Percentiles rank a stretch among this genome's conserved stretches.
These are phyloP conservation scores for Stomorhina lunata DNA, from an alignment of 2,888 invertebrate genomes.

Conservation along the genomic window DNA sequence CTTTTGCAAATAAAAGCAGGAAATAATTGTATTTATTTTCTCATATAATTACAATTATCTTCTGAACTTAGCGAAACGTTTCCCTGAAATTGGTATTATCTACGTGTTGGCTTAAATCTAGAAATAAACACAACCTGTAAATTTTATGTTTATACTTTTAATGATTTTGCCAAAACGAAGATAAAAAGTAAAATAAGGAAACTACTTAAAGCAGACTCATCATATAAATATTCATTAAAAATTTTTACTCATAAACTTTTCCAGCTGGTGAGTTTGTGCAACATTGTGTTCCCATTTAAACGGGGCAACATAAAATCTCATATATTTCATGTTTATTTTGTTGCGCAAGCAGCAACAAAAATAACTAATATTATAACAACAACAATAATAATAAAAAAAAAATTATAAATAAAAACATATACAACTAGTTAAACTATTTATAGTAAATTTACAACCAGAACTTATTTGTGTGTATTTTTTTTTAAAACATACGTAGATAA, in stretches of 20 bases:
- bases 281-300: slow-evolving; percentile 25
- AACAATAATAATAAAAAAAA: slow-evolving; percentile 7
- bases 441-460: slow-evolving; percentile 37
- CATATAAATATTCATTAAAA: slow-evolving; percentile 59
- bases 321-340: slow-evolving; percentile 45
- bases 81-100: not conserved
- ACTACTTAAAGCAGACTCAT: not conserved
- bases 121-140: slow-evolving; percentile 35
- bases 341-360: slow-evolving; percentile 28
- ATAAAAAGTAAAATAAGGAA: not conserved
- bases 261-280: slow-evolving; percentile 14
- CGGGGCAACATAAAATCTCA: slow-evolving; percentile 24
- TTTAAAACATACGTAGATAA: not conserved
- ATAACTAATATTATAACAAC: slow-evolving; percentile 32
- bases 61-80: not conserved
- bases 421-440: slow-evolving; percentile 24
- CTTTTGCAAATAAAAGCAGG: too few relatives aligned
- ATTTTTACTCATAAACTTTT: slow-evolving; percentile 39
- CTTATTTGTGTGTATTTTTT: not conserved
- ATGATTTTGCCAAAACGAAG: not conserved
- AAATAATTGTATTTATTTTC: too few relatives aligned
- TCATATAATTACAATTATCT: slow-evolving; percentile 18
- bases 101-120: slow-evolving; percentile 5
- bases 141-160: slow-evolving; percentile 21
- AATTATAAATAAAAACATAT: slow-evolving; percentile 5